These are phyloP conservation scores for Podiceps cristatus DNA, from an alignment of 2,113 vertebrate genomes.

Conservation along the genomic window DNA sequence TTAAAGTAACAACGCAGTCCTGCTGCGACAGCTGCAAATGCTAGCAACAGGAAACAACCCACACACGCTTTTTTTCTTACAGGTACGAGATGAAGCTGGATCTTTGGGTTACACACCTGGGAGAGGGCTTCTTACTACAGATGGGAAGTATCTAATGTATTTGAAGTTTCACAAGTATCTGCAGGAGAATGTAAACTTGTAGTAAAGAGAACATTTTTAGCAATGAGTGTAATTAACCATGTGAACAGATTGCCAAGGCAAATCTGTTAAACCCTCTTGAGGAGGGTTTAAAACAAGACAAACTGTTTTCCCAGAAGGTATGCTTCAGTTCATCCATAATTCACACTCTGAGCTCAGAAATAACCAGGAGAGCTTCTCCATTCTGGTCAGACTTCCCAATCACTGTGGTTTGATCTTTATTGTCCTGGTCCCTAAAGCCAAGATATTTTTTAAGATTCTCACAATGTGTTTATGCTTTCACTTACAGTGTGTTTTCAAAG, in stretches of 20 bases:
- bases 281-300: background rate
- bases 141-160: background rate
- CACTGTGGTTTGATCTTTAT: background rate
- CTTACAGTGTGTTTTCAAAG: background rate
- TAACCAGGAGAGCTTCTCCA: background rate
- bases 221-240: background rate
- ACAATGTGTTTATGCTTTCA: background rate
- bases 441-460: background rate
- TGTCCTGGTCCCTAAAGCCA: background rate
- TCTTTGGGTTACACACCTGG: background rate
- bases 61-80: background rate
- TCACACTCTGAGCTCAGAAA: background rate
- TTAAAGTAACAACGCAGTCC: background rate
- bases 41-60: background rate
- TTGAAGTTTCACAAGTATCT: fast-evolving
- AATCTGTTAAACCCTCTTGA: background rate
- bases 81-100: background rate
- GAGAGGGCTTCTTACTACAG: background rate
- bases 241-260: background rate
- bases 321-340: background rate
- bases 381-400: background rate
- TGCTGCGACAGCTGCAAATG: background rate
- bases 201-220: constrained; percentile 41
- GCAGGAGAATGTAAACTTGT: background rate
- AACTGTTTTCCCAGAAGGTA: background rate